Evolutionary conservation across 2,797 vertebrate genomes (phyloP).

Genomic region (Pseudochromis fuscus): DNA sequence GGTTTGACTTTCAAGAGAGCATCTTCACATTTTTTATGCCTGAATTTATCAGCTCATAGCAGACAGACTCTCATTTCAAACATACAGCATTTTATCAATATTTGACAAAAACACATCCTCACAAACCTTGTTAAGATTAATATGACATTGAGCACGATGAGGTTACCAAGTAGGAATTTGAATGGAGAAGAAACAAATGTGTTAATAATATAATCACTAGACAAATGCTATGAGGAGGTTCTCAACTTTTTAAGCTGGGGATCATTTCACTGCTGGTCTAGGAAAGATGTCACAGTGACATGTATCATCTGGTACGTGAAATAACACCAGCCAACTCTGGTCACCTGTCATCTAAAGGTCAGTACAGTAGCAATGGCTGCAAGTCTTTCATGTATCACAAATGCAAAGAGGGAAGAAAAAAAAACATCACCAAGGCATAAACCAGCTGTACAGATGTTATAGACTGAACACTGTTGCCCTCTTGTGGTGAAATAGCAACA

Average conservation of each 20-base stretch:
- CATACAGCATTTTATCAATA: constrained; percentile 51
- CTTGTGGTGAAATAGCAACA: no score
- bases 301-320: not conserved
- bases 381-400: not conserved
- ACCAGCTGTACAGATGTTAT: no score
- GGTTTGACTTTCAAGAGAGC: constrained; percentile 43
- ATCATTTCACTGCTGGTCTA: not conserved
- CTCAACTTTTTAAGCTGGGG: no score
- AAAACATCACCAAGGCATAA: no score
- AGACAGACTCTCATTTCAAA: constrained; percentile 33
- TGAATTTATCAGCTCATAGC: constrained; percentile 44
- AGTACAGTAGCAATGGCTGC: not conserved
- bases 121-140: constrained; percentile 7
- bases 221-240: not conserved
- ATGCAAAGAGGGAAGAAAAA: not conserved
- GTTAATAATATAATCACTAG: not conserved
- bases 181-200: not conserved
- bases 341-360: constrained; percentile 18
- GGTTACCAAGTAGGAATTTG: not conserved
- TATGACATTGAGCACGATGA: not conserved
- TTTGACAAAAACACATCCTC: constrained; percentile 24
- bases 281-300: not conserved
- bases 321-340: not conserved
- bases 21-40: constrained; percentile 45
- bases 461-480: no score